Percentiles rank a stretch among this genome's conserved stretches.
These are phyloP conservation scores for Oncorhynchus nerka DNA, from an alignment of 2,113 vertebrate genomes.

Conservation along the genomic window DNA sequence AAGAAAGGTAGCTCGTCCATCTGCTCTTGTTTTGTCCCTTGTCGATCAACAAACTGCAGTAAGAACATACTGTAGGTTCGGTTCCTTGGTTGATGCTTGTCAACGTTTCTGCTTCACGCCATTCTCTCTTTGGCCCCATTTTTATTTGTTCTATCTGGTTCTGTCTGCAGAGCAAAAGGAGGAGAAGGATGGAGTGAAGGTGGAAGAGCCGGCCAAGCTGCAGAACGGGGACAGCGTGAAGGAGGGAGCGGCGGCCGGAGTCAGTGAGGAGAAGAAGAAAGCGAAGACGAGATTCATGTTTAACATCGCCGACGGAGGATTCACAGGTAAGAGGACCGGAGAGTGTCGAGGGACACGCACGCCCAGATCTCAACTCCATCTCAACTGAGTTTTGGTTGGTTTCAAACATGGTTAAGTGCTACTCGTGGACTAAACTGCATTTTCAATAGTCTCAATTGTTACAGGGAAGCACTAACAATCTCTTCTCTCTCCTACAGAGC, in stretches of 20 bases:
- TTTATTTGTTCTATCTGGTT: background rate
- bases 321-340: slow-evolving; percentile 80
- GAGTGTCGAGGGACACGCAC: too few species aligned
- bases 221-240: slow-evolving; percentile 85
- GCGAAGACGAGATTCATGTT: slow-evolving; percentile 95
- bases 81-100: background rate
- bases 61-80: background rate
- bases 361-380: background rate
- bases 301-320: slow-evolving; percentile 98
- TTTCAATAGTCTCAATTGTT: too few species aligned
- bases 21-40: background rate
- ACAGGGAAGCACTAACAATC: background rate
- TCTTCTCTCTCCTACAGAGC: slow-evolving; percentile 71
- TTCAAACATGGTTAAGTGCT: background rate
- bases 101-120: background rate
- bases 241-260: background rate
- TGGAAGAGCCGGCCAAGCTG: slow-evolving; percentile 78
- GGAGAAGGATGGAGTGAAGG: slow-evolving; percentile 78
- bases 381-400: too few species aligned
- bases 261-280: slow-evolving; percentile 82
- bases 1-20: slow-evolving; percentile 59
- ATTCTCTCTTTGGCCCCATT: background rate
- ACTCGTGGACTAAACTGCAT: too few species aligned
- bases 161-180: slow-evolving; percentile 62
- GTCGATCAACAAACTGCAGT: background rate